Conservation (phyloP, 2,113 vertebrate genomes). For the Lepus europaeus region DNA sequence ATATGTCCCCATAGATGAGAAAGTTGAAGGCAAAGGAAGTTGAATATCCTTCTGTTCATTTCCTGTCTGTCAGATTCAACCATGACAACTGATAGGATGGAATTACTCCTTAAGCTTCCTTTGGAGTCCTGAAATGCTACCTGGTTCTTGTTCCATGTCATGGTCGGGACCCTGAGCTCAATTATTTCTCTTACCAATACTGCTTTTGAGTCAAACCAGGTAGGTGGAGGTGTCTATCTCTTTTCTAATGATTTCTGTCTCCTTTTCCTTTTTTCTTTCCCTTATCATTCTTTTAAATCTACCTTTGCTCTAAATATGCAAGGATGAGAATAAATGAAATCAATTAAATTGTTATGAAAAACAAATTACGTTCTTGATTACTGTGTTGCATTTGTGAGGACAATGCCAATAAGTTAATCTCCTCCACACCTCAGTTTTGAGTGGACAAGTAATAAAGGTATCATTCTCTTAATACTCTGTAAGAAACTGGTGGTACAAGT, state of each 20-base stretch:
- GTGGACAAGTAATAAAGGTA: background rate
- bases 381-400: background rate
- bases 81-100: background rate
- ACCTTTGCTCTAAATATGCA: background rate
- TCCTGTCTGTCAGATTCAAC: slow-evolving; percentile 17
- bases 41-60: background rate
- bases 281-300: background rate
- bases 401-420: background rate
- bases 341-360: background rate
- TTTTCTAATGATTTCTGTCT: background rate
- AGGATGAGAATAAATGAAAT: background rate
- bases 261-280: background rate
- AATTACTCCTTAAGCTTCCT: background rate
- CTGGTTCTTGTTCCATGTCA: background rate
- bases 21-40: background rate
- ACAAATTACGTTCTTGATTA: background rate
- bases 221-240: background rate
- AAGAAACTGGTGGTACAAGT: background rate
- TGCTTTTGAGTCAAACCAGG: background rate
- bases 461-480: background rate
- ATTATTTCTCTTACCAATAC: background rate
- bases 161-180: background rate
- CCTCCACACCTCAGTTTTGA: background rate
- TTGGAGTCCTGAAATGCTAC: background rate
- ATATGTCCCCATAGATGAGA: background rate